These are phyloP conservation scores for Halyomorpha halys DNA, from an alignment of 1,140 invertebrate genomes.

Conservation along the genomic window DNA sequence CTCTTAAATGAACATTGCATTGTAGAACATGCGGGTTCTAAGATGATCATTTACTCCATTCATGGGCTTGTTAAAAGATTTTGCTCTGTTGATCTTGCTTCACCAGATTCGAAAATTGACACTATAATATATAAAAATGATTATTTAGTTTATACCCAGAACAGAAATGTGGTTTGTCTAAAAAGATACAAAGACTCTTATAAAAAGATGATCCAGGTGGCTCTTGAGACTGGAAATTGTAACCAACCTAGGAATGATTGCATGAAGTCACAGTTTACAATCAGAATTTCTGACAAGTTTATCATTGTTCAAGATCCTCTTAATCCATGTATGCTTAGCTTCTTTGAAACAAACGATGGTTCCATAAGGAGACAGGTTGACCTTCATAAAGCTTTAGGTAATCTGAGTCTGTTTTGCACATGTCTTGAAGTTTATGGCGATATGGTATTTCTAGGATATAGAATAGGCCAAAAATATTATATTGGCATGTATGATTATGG, in stretches of 20 bases:
- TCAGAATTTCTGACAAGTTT: neutral
- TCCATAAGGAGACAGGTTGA: neutral
- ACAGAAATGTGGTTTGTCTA: neutral
- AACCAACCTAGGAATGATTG: neutral
- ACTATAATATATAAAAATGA: neutral
- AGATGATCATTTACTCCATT: neutral
- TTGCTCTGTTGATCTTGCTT: neutral
- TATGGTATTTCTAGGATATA: neutral
- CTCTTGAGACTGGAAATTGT: neutral
- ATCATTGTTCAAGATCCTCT: neutral
- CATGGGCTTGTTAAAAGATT: neutral
- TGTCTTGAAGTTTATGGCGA: conserved; percentile 1
- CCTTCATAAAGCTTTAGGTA: conserved; percentile 10
- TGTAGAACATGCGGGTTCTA: neutral
- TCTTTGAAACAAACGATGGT: neutral
- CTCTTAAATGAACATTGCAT: conserved; percentile 1
- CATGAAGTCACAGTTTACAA: neutral
- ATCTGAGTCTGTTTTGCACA: neutral
- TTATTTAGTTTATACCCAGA: neutral
- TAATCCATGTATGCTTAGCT: neutral
- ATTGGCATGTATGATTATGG: neutral
- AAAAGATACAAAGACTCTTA: neutral
- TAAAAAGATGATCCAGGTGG: neutral
- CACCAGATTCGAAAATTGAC: neutral
- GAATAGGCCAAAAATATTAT: neutral